These are phyloP conservation scores for Strigamia crassipes DNA, from an alignment of 2,888 invertebrate genomes.

Conservation along the genomic window DNA sequence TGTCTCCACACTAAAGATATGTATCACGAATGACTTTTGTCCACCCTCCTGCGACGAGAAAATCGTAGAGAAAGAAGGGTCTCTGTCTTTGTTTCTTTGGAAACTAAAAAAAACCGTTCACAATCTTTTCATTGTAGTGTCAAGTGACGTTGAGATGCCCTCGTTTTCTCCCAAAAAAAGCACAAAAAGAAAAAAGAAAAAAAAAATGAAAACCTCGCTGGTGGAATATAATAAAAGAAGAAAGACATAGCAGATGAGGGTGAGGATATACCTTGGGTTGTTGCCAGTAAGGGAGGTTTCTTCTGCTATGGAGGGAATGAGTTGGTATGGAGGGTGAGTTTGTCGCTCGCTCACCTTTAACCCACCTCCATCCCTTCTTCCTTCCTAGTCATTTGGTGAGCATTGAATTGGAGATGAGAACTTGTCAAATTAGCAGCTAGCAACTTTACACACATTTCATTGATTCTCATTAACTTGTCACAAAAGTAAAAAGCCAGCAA, in stretches of 20 bases:
- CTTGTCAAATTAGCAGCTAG: constrained; percentile 32
- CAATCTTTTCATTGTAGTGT: constrained; percentile 35
- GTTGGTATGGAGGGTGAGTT: constrained; percentile 23
- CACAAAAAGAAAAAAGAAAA: constrained; percentile 15
- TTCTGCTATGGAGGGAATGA: neutral
- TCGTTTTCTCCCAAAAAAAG: constrained; percentile 32
- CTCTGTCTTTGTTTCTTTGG: constrained; percentile 42
- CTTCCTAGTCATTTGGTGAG: constrained; percentile 22
- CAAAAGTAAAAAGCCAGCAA: constrained; percentile 38
- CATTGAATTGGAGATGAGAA: constrained; percentile 37
- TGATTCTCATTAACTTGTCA: constrained; percentile 42
- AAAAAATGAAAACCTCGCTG: constrained; percentile 23
- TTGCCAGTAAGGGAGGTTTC: constrained; percentile 9
- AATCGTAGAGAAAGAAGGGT: constrained; percentile 13
- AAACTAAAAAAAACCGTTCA: constrained; percentile 32
- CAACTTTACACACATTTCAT: constrained; percentile 35
- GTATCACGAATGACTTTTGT: constrained; percentile 27
- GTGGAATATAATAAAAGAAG: constrained; percentile 36
- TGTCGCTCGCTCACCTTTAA: constrained; percentile 38
- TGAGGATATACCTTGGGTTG: constrained; percentile 31
- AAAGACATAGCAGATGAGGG: constrained; percentile 36
- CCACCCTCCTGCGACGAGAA: constrained; percentile 16
- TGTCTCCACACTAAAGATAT: neutral
- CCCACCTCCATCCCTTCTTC: constrained; percentile 14
- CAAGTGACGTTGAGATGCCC: constrained; percentile 40